phyloP scores from a whole-genome alignment of 1,140 invertebrate genomes.

The Goniozus legneri region DNA sequence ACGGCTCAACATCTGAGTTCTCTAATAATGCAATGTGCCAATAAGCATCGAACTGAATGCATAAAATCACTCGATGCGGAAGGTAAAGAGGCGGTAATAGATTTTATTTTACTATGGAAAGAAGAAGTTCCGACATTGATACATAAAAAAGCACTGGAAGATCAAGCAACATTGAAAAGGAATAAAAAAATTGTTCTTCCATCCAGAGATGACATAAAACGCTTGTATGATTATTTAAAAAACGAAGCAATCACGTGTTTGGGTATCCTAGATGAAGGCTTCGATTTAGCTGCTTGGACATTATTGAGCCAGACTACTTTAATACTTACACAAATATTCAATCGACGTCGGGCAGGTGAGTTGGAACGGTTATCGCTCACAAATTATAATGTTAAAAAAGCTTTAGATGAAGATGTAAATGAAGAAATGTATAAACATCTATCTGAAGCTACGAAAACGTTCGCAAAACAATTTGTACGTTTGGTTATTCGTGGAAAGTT shows the following conservation, averaged over 20 bases:
- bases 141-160: neutral
- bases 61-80: neutral
- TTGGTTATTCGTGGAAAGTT: constrained; percentile 9
- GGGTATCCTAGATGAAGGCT: neutral
- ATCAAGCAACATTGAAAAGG: neutral
- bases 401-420: constrained; percentile 5
- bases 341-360: constrained; percentile 7
- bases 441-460: constrained; percentile 1
- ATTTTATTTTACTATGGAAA: neutral
- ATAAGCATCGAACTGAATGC: neutral
- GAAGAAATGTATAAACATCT: constrained; percentile 4
- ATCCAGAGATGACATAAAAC: neutral
- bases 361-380: neutral
- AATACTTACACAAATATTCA: constrained; percentile 6
- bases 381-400: neutral
- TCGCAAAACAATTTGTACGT: constrained; percentile 1
- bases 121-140: neutral
- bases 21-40: neutral
- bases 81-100: neutral
- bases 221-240: neutral
- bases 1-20: neutral
- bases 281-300: constrained; percentile 1
- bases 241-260: neutral
- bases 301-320: constrained; percentile 1
- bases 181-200: neutral